Conservation (phyloP, 1,140 invertebrate species). For the Solenopsis invicta region DNA sequence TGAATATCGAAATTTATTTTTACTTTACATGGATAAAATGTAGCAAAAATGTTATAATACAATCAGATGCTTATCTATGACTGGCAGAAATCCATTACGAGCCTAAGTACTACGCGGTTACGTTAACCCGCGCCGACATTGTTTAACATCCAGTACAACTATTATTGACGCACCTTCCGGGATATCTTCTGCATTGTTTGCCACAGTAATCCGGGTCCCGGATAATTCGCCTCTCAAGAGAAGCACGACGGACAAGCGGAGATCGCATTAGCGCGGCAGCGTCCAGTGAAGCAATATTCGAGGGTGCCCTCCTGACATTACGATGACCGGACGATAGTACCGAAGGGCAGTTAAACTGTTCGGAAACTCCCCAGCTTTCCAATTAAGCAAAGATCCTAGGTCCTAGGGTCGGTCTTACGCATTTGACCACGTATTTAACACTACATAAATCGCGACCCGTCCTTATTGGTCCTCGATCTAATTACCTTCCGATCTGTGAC, state of each 20-base stretch:
- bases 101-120: neutral
- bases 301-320: conserved; percentile 78
- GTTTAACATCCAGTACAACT: conserved; percentile 56
- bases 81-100: neutral
- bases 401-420: conserved; percentile 76
- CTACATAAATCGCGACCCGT: conserved; percentile 85
- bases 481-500: conserved; percentile 81
- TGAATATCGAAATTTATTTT: neutral
- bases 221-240: conserved; percentile 62
- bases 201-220: conserved; percentile 58
- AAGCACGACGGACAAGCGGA: conserved; percentile 57
- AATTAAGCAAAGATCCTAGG: conserved; percentile 86
- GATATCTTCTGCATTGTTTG: conserved; percentile 65
- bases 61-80: neutral
- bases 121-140: conserved; percentile 24
- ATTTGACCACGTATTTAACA: conserved; percentile 86
- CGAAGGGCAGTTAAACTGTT: conserved; percentile 87
- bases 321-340: conserved; percentile 81
- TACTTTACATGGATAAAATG: neutral
- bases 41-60: neutral
- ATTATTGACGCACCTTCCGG: conserved; percentile 59
- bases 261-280: conserved; percentile 54
- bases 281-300: conserved; percentile 73
- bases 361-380: conserved; percentile 86
- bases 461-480: conserved; percentile 81